Conservation (phyloP, 2,797 vertebrate species). For the Lateolabrax maculatus region DNA sequence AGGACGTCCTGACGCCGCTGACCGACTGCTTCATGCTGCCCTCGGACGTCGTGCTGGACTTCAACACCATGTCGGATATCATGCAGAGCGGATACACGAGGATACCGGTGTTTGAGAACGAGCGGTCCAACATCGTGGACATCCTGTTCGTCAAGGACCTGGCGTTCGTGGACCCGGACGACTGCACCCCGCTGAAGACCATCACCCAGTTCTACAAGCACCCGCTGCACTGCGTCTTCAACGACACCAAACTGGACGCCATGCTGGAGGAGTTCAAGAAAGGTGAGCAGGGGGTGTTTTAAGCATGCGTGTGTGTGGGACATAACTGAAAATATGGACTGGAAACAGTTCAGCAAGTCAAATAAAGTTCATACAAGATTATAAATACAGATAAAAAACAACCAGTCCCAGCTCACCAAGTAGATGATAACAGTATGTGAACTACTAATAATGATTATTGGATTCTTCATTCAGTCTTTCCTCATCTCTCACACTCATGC, state of each 20-base stretch:
- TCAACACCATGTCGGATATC: constrained; percentile 92
- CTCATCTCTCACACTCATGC: not conserved
- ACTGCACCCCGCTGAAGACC: constrained; percentile 96
- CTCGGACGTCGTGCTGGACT: constrained; percentile 90
- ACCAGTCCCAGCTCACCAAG: too few species aligned
- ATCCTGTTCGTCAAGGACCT: constrained; percentile 97
- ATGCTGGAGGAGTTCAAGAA: constrained; percentile 99
- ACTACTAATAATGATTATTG: not conserved
- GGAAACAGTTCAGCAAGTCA: not conserved
- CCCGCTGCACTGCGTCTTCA: constrained; percentile 97
- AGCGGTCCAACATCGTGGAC: constrained; percentile 94
- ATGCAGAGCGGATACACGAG: constrained; percentile 95
- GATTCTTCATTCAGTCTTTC: not conserved
- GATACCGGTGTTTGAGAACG: constrained; percentile 92
- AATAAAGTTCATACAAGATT: not conserved
- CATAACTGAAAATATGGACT: not conserved
- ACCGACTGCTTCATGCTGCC: constrained; percentile 94
- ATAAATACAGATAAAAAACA: too few species aligned
- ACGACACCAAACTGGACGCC: constrained; percentile 94
- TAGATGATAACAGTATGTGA: too few species aligned
- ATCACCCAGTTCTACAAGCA: constrained; percentile 97
- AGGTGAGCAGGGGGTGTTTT: constrained; percentile 84
- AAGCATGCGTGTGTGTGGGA: not conserved
- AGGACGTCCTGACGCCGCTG: constrained; percentile 93
- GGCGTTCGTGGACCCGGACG: constrained; percentile 97